A percentile compares a stretch with the other conserved stretches of the same genome.
Evolutionary conservation across 2,888 invertebrate species (phyloP).

Genomic region (Hemicrepidius hirtus): DNA sequence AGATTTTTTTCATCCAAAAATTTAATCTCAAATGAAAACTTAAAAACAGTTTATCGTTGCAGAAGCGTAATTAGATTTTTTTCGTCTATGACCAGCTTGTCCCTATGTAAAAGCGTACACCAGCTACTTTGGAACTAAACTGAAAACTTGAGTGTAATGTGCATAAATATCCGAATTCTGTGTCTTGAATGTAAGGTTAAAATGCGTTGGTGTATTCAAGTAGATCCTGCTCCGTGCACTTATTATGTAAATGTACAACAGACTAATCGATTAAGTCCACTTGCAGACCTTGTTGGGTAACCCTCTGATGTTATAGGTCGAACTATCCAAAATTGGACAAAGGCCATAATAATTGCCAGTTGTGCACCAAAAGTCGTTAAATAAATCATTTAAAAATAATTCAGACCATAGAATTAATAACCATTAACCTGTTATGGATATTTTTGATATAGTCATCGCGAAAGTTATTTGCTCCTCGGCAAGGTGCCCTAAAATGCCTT

Average conservation of each 20-base stretch:
- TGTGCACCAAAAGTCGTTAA: neutral
- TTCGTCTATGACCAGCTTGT: no score
- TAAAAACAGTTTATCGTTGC: no score
- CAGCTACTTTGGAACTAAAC: no score
- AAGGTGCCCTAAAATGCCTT: neutral
- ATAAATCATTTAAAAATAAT: neutral
- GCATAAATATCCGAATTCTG: no score
- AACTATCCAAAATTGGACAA: neutral
- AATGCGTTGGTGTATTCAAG: no score
- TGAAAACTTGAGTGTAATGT: no score
- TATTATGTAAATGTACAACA: no score
- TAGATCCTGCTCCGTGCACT: no score
- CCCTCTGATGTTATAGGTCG: neutral
- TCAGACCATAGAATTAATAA: neutral
- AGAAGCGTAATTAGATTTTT: no score
- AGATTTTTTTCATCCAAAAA: neutral
- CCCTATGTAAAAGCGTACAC: no score
- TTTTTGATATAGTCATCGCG: neutral
- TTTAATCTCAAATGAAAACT: neutral
- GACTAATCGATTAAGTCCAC: neutral
- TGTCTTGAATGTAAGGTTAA: no score
- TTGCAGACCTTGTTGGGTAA: conserved; percentile 18
- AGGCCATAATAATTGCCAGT: neutral
- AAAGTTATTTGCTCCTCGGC: no score
- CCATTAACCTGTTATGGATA: neutral